phyloP scores from a whole-genome alignment of 2,797 vertebrate genomes.

The Stomatorhinus walkeri region DNA sequence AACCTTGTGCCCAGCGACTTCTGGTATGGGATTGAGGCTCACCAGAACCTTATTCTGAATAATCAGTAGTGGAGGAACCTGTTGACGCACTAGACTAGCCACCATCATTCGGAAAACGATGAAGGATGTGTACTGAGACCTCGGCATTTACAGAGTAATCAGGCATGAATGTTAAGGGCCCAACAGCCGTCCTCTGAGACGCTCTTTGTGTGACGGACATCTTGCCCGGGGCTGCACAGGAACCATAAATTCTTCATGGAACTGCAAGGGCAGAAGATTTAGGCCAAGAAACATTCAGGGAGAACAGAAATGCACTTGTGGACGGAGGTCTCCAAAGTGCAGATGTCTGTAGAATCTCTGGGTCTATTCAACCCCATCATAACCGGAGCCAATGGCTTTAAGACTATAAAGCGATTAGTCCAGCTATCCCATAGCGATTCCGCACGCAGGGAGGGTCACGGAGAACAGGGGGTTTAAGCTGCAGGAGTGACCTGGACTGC shows the following conservation, averaged over 20 bases:
- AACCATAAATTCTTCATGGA: not conserved
- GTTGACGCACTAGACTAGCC: not conserved
- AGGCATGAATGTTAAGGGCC: not conserved
- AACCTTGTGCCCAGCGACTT: not conserved
- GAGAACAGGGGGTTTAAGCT: not conserved
- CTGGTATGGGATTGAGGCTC: not conserved
- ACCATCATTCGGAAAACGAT: not conserved
- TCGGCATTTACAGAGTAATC: not conserved
- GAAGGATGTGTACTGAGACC: not conserved
- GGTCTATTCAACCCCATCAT: not conserved
- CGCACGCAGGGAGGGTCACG: not conserved
- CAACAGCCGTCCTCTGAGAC: not conserved
- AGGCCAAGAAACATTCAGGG: not conserved
- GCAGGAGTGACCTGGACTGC: not conserved
- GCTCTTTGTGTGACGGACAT: not conserved
- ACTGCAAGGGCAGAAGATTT: not conserved
- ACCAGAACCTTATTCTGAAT: not conserved
- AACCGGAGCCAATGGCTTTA: not conserved
- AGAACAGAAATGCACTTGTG: conserved; percentile 3
- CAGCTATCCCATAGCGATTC: not conserved
- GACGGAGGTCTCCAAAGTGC: not conserved
- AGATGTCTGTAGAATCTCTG: not conserved
- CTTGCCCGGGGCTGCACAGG: not conserved
- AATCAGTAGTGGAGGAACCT: not conserved
- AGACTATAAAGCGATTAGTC: conserved; percentile 1